phyloP scores from a whole-genome alignment of 2,888 invertebrate species.

The Helleia helle region DNA sequence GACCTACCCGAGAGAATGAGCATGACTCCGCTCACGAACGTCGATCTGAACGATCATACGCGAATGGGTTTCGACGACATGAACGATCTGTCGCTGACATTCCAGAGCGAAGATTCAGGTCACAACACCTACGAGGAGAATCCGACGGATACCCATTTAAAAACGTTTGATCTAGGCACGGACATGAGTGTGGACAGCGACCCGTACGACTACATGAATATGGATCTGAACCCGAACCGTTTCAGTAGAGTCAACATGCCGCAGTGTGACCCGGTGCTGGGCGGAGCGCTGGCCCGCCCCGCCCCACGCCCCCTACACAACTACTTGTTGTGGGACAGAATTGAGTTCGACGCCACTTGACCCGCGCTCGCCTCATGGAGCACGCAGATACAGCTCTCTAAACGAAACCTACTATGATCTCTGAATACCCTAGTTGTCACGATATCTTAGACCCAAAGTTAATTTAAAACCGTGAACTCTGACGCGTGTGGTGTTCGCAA shows the following conservation, averaged over 20 bases:
- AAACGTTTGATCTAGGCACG: constrained; percentile 78
- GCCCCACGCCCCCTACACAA: constrained; percentile 76
- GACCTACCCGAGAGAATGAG: constrained; percentile 49
- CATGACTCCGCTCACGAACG: constrained; percentile 53
- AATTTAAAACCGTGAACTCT: neutral
- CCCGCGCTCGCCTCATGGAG: constrained; percentile 26
- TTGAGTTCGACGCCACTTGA: constrained; percentile 81
- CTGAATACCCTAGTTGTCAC: constrained; percentile 16
- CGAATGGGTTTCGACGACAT: constrained; percentile 58
- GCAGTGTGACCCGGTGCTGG: constrained; percentile 82
- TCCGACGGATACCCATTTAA: constrained; percentile 65
- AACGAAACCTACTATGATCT: constrained; percentile 36
- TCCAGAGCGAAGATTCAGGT: constrained; percentile 52
- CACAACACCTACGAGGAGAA: constrained; percentile 40
- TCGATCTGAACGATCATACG: constrained; percentile 52
- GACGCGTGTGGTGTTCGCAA: neutral
- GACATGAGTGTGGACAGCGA: constrained; percentile 70
- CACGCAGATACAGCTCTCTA: constrained; percentile 23
- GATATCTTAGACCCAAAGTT: neutral
- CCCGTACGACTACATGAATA: constrained; percentile 59
- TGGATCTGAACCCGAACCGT: constrained; percentile 57
- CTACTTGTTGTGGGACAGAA: constrained; percentile 83
- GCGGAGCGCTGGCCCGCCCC: constrained; percentile 76
- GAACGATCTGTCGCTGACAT: constrained; percentile 59
- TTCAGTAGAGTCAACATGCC: constrained; percentile 63